phyloP scores from a whole-genome alignment of 2,888 invertebrate genomes.

The Cryptophagus acutangulus region DNA sequence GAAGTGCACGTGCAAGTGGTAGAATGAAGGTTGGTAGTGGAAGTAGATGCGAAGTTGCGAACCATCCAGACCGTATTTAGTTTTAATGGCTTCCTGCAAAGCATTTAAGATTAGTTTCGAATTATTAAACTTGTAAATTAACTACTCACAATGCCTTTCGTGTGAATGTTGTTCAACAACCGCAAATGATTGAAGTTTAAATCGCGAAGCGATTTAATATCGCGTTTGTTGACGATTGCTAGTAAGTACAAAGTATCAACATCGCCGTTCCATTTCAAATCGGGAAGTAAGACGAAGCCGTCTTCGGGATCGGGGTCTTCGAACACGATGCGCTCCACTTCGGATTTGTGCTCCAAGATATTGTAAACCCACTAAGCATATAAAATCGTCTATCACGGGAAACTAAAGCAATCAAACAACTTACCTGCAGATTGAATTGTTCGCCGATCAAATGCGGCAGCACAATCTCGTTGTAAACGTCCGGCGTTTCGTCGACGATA shows the following conservation, averaged over 20 bases:
- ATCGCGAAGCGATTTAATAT: conserved; percentile 81
- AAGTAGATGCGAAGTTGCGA: conserved; percentile 77
- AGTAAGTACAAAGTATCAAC: conserved; percentile 77
- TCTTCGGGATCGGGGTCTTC: conserved; percentile 71
- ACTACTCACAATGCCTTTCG: conserved; percentile 63
- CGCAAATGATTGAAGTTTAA: conserved; percentile 72
- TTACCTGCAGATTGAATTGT: conserved; percentile 76
- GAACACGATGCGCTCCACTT: conserved; percentile 80
- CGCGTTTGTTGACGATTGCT: conserved; percentile 70
- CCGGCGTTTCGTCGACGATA: conserved; percentile 79
- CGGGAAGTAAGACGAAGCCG: conserved; percentile 88
- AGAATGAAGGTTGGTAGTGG: conserved; percentile 96
- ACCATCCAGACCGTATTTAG: conserved; percentile 67
- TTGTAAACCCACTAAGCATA: conserved; percentile 91
- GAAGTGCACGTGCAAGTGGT: conserved; percentile 94
- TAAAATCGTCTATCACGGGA: not conserved
- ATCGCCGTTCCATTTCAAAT: conserved; percentile 93
- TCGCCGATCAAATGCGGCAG: conserved; percentile 68
- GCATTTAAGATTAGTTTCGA: conserved; percentile 11
- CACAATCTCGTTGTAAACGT: conserved; percentile 73
- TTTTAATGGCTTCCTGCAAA: conserved; percentile 65
- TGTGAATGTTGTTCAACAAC: conserved; percentile 73
- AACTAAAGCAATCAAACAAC: conserved; percentile 10
- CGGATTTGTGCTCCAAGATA: conserved; percentile 86
- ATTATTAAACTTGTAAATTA: conserved; percentile 9